A percentile compares a stretch with the other conserved stretches of the same genome.
phyloP scores from a whole-genome alignment of 2,113 vertebrate genomes.

The Talpa occidentalis region DNA sequence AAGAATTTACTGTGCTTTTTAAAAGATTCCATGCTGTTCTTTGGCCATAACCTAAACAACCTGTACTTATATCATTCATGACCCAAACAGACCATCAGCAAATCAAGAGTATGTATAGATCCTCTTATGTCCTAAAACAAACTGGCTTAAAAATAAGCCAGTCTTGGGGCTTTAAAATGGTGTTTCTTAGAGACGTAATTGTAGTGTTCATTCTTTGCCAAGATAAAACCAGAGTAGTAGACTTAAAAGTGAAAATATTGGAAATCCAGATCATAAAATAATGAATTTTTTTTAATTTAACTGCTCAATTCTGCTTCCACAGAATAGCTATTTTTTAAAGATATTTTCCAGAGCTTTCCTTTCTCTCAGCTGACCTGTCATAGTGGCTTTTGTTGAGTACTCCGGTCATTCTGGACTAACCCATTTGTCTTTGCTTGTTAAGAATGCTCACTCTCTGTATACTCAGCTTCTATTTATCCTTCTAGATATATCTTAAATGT shows the following conservation, averaged over 20 bases:
- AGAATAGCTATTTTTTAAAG: background rate
- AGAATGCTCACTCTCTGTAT: background rate
- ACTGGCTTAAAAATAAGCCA: constrained; percentile 16
- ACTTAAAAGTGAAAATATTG: constrained; percentile 23
- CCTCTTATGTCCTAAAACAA: background rate
- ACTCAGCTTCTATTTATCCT: background rate
- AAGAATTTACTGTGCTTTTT: background rate
- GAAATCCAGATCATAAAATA: background rate
- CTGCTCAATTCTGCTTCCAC: background rate
- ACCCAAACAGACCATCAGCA: too few relatives aligned
- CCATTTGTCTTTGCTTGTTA: constrained; percentile 29
- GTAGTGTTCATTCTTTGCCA: background rate
- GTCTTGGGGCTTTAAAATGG: background rate
- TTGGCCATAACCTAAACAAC: background rate
- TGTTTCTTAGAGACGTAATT: constrained; percentile 16
- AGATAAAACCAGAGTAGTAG: background rate
- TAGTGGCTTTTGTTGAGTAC: background rate
- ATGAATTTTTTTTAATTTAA: constrained; percentile 37
- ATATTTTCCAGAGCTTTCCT: background rate
- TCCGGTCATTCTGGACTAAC: background rate
- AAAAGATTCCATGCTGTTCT: background rate
- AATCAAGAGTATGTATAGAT: too few relatives aligned
- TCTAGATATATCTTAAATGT: constrained; percentile 20
- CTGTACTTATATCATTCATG: background rate
- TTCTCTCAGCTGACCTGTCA: background rate